These are phyloP conservation scores for Neodiprion virginianus DNA, from an alignment of 1,140 invertebrate genomes.

Conservation along the genomic window DNA sequence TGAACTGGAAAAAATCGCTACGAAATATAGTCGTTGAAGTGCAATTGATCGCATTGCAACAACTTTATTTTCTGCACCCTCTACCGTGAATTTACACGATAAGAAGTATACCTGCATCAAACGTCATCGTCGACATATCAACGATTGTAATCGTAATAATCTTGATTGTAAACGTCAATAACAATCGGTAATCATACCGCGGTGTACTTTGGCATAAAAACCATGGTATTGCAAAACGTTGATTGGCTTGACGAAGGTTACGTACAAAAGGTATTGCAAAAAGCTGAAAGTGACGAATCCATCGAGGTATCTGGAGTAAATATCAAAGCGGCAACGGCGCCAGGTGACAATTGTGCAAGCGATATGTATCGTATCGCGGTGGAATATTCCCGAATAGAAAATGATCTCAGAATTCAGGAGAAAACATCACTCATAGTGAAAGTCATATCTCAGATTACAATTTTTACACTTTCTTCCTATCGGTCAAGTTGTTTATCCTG, in stretches of 20 bases:
- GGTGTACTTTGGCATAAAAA: too few relatives aligned
- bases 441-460: conserved; percentile 13
- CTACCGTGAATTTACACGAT: too few relatives aligned
- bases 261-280: conserved; percentile 37
- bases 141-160: too few relatives aligned
- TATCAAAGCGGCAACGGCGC: conserved; percentile 27
- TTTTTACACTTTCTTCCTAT: conserved; percentile 5
- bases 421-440: not conserved
- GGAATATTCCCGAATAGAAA: not conserved
- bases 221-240: conserved; percentile 21
- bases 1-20: too few relatives aligned
- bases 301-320: conserved; percentile 21
- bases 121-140: too few relatives aligned
- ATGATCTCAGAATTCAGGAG: not conserved
- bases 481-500: not conserved
- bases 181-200: too few relatives aligned
- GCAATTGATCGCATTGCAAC: too few relatives aligned
- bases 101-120: too few relatives aligned
- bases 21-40: too few relatives aligned
- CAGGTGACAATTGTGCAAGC: conserved; percentile 42
- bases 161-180: too few relatives aligned
- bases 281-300: conserved; percentile 28
- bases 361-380: conserved; percentile 33
- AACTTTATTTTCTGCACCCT: too few relatives aligned
- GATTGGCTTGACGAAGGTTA: conserved; percentile 43